Evolutionary conservation across 2,797 vertebrate species (phyloP).

Genomic region (Rachycentron canadum): DNA sequence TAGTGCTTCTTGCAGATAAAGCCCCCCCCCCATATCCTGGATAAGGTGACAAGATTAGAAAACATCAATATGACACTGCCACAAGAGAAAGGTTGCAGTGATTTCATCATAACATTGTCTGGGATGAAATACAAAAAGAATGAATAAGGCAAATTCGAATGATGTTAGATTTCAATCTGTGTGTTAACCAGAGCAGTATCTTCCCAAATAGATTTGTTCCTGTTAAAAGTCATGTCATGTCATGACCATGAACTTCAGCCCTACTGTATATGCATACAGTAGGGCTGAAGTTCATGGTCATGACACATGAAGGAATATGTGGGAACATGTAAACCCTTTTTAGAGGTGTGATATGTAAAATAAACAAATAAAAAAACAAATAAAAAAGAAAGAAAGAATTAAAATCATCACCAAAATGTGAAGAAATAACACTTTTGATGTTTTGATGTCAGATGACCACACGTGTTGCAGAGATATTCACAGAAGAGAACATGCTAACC

Average conservation of each 20-base stretch:
- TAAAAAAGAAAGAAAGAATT: no score
- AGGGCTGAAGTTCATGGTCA: neutral
- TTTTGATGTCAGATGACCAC: no score
- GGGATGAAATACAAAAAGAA: neutral
- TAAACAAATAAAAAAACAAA: no score
- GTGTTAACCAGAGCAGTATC: neutral
- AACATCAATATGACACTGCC: neutral
- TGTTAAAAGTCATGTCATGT: neutral
- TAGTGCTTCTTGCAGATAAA: constrained; percentile 30
- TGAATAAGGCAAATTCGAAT: neutral
- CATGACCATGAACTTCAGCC: no score
- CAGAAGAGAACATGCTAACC: no score
- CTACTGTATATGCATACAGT: neutral
- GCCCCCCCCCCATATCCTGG: neutral
- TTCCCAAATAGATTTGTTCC: neutral
- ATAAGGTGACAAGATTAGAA: constrained; percentile 25
- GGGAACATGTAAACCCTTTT: neutral
- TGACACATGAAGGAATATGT: neutral
- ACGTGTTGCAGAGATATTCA: no score
- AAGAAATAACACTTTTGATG: no score
- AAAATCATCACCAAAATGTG: no score
- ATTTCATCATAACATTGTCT: neutral
- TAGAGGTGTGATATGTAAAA: neutral
- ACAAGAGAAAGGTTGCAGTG: constrained; percentile 4
- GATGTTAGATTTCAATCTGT: neutral